These are phyloP conservation scores for Liolophura sinensis DNA, from an alignment of 1,140 invertebrate genomes.

Conservation along the genomic window DNA sequence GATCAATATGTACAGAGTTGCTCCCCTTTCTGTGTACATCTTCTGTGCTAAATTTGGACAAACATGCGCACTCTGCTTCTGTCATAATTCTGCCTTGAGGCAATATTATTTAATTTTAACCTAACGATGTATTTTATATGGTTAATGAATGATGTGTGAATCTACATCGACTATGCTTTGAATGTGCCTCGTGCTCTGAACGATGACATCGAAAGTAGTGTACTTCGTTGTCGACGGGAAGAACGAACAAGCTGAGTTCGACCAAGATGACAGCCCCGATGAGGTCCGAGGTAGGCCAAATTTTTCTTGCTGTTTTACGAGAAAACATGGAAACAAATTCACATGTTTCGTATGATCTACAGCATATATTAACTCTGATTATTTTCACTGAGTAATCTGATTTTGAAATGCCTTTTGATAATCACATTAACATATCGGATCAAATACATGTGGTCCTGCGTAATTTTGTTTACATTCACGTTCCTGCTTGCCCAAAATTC, in stretches of 20 bases:
- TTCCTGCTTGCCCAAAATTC: no score
- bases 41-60: no score
- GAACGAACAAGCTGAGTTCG: conserved; percentile 43
- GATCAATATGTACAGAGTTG: no score
- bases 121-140: no score
- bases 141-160: no score
- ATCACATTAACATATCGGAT: neutral
- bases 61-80: no score
- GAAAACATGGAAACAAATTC: neutral
- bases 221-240: conserved; percentile 41
- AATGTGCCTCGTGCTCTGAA: no score
- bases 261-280: conserved; percentile 35
- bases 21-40: no score
- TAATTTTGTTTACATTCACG: neutral
- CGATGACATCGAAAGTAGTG: conserved; percentile 42
- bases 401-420: neutral
- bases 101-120: no score
- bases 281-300: conserved; percentile 39
- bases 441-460: neutral
- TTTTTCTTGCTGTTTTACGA: neutral
- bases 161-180: no score
- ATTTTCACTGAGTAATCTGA: neutral
- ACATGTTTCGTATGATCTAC: neutral
- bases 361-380: neutral
- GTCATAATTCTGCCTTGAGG: no score